Conservation (phyloP, 92 coral and sea anemone genomes). For the Meandrina meandrites region DNA sequence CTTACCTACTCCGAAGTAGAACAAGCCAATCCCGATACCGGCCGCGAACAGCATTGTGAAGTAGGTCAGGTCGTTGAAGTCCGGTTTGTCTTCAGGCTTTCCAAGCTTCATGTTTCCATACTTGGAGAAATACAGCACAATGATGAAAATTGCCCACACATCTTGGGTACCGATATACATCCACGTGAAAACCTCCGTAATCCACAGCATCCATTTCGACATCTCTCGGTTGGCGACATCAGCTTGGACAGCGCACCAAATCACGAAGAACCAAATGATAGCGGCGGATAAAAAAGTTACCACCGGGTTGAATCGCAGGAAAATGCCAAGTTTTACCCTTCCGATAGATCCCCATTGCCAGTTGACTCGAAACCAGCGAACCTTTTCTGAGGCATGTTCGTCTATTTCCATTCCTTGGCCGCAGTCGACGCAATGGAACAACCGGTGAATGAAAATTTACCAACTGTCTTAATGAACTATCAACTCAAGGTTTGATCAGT, state of each 20-base stretch:
- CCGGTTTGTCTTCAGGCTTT: slow-evolving; percentile 87
- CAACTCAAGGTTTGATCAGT: background rate
- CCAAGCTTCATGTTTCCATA: slow-evolving; percentile 82
- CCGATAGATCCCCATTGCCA: slow-evolving; percentile 42
- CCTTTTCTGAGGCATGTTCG: slow-evolving; percentile 3
- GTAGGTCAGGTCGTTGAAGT: slow-evolving; percentile 82
- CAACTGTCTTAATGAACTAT: background rate
- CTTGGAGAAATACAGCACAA: slow-evolving; percentile 88
- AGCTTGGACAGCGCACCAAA: slow-evolving; percentile 76
- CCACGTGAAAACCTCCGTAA: slow-evolving; percentile 86
- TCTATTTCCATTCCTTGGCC: slow-evolving; percentile 28
- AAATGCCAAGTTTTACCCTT: background rate
- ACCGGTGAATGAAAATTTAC: background rate
- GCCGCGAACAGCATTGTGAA: slow-evolving; percentile 94
- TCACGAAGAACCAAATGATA: slow-evolving; percentile 83
- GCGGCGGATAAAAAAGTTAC: slow-evolving; percentile 75
- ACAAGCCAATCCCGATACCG: slow-evolving; percentile 86
- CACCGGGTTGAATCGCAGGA: slow-evolving; percentile 73
- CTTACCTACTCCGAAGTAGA: slow-evolving; percentile 86
- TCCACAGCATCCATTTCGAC: slow-evolving; percentile 73
- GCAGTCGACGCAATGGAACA: background rate
- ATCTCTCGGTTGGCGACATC: slow-evolving; percentile 69
- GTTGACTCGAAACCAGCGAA: slow-evolving; percentile 32
- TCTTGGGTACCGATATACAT: slow-evolving; percentile 89
- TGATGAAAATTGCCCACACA: slow-evolving; percentile 80